phyloP scores from a whole-genome alignment of 2,797 vertebrate genomes.

The Acanthopagrus latus region DNA sequence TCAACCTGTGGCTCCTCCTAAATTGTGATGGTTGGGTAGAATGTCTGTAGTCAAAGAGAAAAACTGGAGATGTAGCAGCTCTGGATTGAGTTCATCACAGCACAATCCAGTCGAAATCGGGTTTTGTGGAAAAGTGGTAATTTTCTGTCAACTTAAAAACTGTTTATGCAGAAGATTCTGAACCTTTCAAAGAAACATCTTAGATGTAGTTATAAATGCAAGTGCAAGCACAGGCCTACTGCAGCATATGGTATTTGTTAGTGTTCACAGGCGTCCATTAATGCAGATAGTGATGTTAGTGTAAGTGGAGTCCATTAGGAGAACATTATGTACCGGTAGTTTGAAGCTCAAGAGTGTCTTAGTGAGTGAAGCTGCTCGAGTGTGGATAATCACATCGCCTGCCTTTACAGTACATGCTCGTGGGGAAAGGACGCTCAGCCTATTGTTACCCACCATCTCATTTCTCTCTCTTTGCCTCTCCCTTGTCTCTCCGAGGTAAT shows the following conservation, averaged over 20 bases:
- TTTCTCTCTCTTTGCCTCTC: conserved; percentile 40
- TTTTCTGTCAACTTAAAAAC: conserved; percentile 6
- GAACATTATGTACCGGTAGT: conserved; percentile 80
- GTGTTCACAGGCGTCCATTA: conserved; percentile 75
- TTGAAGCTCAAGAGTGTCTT: conserved; percentile 77
- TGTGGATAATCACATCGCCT: conserved; percentile 81
- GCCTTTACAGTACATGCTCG: conserved; percentile 70
- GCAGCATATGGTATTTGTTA: conserved; percentile 56
- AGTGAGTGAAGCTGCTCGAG: conserved; percentile 76
- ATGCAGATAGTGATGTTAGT: conserved; percentile 78
- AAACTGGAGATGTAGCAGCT: too few relatives aligned
- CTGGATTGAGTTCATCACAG: background rate
- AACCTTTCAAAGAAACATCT: conserved; percentile 10
- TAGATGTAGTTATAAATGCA: conserved; percentile 7
- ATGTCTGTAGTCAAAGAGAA: background rate
- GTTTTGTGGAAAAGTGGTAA: background rate
- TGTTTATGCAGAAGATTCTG: background rate
- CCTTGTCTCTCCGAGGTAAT: conserved; percentile 56
- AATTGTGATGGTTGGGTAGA: background rate
- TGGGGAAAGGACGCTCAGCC: conserved; percentile 57
- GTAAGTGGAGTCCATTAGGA: conserved; percentile 82
- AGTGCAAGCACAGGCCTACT: conserved; percentile 45
- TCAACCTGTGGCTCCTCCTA: background rate
- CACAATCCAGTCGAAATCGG: background rate
- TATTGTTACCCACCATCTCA: conserved; percentile 66